A percentile compares a stretch with the other conserved stretches of the same genome.
Conservation (phyloP, 2,113 vertebrate species). For the Turdus rufiventris region DNA sequence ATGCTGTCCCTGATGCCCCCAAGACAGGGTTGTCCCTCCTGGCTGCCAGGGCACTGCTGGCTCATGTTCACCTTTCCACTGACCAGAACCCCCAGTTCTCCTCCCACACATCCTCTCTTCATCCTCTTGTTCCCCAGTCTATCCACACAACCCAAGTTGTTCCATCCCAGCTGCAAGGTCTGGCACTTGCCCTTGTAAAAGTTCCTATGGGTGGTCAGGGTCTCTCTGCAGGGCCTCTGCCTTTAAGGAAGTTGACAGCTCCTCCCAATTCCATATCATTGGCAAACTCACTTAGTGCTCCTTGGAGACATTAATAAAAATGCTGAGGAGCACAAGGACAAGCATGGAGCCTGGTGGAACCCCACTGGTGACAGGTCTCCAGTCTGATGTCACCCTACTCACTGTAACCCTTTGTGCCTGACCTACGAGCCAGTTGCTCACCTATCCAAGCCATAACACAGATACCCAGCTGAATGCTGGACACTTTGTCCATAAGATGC, state of each 20-base stretch:
- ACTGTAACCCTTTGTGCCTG: accelerated
- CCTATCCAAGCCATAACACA: neutral
- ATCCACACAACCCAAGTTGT: accelerated
- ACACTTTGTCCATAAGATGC: neutral
- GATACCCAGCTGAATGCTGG: neutral
- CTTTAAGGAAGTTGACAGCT: neutral
- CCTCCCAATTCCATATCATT: accelerated
- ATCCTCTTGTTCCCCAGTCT: neutral
- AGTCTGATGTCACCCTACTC: neutral
- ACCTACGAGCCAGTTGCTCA: neutral
- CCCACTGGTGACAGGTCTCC: neutral
- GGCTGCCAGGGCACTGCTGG: neutral
- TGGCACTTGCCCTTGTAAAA: neutral
- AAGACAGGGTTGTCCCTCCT: neutral
- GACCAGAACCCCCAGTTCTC: neutral
- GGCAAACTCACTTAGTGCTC: neutral
- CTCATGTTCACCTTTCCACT: neutral
- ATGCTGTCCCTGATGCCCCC: neutral
- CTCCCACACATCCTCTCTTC: neutral
- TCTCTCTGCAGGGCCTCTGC: neutral
- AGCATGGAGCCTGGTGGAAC: neutral
- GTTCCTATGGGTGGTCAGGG: no score
- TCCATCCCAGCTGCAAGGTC: no score
- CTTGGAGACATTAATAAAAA: neutral
- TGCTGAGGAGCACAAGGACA: neutral